phyloP scores from a whole-genome alignment of 2,888 invertebrate genomes.

The Teinopalpus imperialis region DNA sequence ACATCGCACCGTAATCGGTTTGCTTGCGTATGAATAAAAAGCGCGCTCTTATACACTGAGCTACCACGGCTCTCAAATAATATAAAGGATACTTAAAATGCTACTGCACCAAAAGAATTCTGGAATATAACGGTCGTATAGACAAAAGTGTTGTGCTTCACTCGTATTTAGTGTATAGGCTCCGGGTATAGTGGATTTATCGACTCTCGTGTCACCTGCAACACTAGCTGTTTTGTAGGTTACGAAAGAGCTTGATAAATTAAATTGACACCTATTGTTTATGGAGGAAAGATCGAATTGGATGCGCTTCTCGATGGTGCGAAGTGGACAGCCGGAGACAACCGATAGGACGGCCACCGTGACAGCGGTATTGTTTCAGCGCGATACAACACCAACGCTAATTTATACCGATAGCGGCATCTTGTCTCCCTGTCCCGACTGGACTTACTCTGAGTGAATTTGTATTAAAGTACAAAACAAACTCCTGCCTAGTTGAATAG shows the following conservation, averaged over 20 bases:
- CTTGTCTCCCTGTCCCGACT: slow-evolving; percentile 53
- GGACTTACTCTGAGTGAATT: slow-evolving; percentile 27
- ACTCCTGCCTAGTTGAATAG: slow-evolving; percentile 12
- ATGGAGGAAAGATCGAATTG: slow-evolving; percentile 38
- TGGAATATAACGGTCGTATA: too few species aligned
- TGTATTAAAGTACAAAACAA: slow-evolving; percentile 17
- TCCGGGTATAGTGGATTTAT: slow-evolving; percentile 63
- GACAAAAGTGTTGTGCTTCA: slow-evolving; percentile 49
- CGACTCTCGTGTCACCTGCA: slow-evolving; percentile 68
- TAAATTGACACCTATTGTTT: slow-evolving; percentile 39
- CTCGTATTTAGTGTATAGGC: slow-evolving; percentile 56
- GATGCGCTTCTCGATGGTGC: slow-evolving; percentile 36
- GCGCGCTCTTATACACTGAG: too few species aligned
- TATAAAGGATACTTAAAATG: too few species aligned
- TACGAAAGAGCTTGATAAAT: slow-evolving; percentile 34
- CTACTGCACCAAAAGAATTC: too few species aligned
- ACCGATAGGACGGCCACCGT: slow-evolving; percentile 63
- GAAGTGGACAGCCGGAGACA: slow-evolving; percentile 53
- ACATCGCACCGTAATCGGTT: too few species aligned
- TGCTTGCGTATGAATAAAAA: too few species aligned
- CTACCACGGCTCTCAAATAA: too few species aligned
- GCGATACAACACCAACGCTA: slow-evolving; percentile 63
- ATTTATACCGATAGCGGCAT: slow-evolving; percentile 71
- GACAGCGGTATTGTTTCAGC: slow-evolving; percentile 70
- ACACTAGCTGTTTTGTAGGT: slow-evolving; percentile 58